phyloP scores from a whole-genome alignment of 2,888 invertebrate genomes.

The Melanostoma mellinum region DNA sequence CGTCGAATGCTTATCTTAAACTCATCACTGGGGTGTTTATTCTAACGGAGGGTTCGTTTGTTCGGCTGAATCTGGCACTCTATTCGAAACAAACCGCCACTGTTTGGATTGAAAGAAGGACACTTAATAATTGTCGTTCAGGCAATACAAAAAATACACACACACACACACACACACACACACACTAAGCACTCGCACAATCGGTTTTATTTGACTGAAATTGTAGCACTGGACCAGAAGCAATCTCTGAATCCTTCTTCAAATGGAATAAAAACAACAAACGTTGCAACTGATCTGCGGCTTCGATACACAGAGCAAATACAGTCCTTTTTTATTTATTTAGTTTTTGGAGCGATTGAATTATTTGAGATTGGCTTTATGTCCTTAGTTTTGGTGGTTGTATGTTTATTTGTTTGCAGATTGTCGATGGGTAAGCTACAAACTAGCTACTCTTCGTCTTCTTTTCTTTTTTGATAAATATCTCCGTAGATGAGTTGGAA shows the following conservation, averaged over 20 bases:
- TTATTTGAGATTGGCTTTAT: conserved; percentile 55
- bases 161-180: no score
- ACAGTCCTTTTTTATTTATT: conserved; percentile 52
- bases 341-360: conserved; percentile 48
- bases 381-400: conserved; percentile 31
- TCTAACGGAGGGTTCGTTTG: conserved; percentile 22
- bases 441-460: no score
- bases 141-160: no score
- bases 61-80: conserved; percentile 1
- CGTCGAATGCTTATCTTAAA: conserved; percentile 63
- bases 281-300: conserved; percentile 67
- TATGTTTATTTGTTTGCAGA: conserved; percentile 43
- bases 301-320: conserved; percentile 50
- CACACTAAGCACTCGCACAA: conserved; percentile 27
- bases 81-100: conserved; percentile 34
- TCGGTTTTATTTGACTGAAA: conserved; percentile 61
- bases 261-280: conserved; percentile 45
- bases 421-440: conserved; percentile 29
- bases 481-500: no score
- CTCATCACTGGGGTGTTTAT: conserved; percentile 69
- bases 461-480: no score
- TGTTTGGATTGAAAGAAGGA: conserved; percentile 37
- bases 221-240: conserved; percentile 62
- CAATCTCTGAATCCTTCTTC: conserved; percentile 59
- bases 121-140: conserved; percentile 57